These are phyloP conservation scores for Caenorhabditis afra DNA, from an alignment of 2,888 invertebrate genomes.

Conservation along the genomic window DNA sequence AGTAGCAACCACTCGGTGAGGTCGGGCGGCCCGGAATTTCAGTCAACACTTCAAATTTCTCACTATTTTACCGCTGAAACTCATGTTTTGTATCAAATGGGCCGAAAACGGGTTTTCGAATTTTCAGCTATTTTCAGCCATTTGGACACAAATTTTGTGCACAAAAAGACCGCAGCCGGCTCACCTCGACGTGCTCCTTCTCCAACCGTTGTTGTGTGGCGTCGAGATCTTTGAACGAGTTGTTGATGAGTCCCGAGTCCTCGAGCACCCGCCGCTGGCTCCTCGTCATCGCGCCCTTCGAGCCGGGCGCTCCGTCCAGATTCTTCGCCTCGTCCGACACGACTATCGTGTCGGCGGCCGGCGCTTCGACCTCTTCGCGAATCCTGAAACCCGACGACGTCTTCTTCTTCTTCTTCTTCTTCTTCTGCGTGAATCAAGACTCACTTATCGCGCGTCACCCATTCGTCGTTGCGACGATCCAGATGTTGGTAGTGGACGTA, in stretches of 20 bases:
- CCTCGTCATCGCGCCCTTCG: slow-evolving; percentile 58
- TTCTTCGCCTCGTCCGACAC: slow-evolving; percentile 17
- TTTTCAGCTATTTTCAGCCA: too few relatives aligned
- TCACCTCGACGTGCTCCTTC: slow-evolving; percentile 76
- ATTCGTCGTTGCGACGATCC: slow-evolving; percentile 78
- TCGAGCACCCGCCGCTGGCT: slow-evolving; percentile 67
- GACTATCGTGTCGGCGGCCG: slow-evolving; percentile 24
- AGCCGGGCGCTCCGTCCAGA: neutral
- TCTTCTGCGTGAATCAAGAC: too few relatives aligned
- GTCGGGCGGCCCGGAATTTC: too few relatives aligned
- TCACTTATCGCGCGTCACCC: slow-evolving; percentile 71
- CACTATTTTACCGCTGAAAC: too few relatives aligned
- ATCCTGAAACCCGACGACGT: slow-evolving; percentile 14
- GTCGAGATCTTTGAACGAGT: slow-evolving; percentile 61
- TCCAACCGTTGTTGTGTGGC: slow-evolving; percentile 76
- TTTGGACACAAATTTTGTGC: slow-evolving; percentile 1
- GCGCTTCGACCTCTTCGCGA: slow-evolving; percentile 36
- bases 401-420: neutral
- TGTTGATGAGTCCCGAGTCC: slow-evolving; percentile 74
- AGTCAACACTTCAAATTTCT: too few relatives aligned
- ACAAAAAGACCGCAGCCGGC: neutral
- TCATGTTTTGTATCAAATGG: too few relatives aligned
- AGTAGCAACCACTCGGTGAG: too few relatives aligned
- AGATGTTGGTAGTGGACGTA: slow-evolving; percentile 77
- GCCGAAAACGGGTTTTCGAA: too few relatives aligned